phyloP scores from a whole-genome alignment of 2,888 invertebrate species.

The Eremobia ochroleuca region DNA sequence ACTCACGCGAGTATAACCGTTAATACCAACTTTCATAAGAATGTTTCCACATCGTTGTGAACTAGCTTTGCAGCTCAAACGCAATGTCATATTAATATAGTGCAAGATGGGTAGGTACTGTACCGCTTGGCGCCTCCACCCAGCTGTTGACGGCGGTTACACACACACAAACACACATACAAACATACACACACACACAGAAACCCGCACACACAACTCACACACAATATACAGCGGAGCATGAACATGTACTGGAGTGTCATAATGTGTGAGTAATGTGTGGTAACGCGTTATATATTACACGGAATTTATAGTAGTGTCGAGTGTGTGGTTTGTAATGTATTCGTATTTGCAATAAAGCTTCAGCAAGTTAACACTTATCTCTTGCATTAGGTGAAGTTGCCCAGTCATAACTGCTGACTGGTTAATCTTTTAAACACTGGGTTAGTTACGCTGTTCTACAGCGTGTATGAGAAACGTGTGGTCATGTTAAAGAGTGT shows the following conservation, averaged over 20 bases:
- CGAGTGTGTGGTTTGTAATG: slow-evolving; percentile 9
- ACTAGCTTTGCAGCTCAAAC: slow-evolving; percentile 25
- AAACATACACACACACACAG: background rate
- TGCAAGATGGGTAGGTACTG: slow-evolving; percentile 8
- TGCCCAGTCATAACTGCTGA: background rate
- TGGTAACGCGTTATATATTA: slow-evolving; percentile 45
- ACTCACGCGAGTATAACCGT: background rate
- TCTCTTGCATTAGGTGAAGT: background rate
- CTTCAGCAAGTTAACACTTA: background rate
- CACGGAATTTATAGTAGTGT: slow-evolving; percentile 6
- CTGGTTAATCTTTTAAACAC: background rate
- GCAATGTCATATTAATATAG: slow-evolving; percentile 39
- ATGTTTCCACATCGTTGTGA: slow-evolving; percentile 1
- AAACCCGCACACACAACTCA: background rate
- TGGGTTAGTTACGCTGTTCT: background rate
- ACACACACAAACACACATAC: background rate
- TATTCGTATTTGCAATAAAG: slow-evolving; percentile 20
- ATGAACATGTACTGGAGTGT: slow-evolving; percentile 36
- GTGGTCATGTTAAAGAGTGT: background rate
- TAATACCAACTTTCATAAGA: background rate
- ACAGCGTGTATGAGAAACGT: background rate
- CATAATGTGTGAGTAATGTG: slow-evolving; percentile 52
- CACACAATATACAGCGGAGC: background rate
- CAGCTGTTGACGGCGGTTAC: slow-evolving; percentile 27
- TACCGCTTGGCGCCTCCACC: slow-evolving; percentile 21